Evolutionary conservation across 2,113 vertebrate species (phyloP).

Genomic region (Ciconia maguari): DNA sequence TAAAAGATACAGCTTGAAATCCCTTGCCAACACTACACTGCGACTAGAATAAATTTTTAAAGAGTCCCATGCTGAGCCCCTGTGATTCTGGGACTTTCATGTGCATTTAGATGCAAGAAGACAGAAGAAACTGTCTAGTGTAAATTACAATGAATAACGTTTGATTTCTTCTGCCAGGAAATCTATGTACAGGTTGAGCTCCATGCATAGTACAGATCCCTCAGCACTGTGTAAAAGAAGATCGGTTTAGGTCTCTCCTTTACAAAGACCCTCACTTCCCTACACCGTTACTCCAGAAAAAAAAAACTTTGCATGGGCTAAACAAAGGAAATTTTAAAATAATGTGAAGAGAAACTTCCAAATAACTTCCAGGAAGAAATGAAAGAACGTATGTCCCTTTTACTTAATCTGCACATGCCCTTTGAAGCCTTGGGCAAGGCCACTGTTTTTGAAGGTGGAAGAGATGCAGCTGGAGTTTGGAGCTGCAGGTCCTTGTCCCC

Average conservation of each 20-base stretch:
- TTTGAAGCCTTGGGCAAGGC: background rate
- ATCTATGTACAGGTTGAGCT: background rate
- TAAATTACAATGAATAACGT: background rate
- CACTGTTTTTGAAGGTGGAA: background rate
- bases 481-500: background rate
- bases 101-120: background rate
- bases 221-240: background rate
- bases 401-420: background rate
- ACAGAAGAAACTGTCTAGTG: background rate
- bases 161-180: background rate
- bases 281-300: background rate
- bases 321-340: background rate
- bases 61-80: background rate
- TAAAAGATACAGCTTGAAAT: background rate
- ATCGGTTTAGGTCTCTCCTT: background rate
- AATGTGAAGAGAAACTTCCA: background rate
- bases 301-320: background rate
- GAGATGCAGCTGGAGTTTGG: background rate
- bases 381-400: fast-evolving
- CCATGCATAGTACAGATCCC: background rate
- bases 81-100: background rate
- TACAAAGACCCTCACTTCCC: background rate
- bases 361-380: background rate
- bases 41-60: background rate
- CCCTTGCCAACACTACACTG: background rate